Conservation (phyloP, 2,113 vertebrate genomes). For the Tauraco erythrolophus region DNA sequence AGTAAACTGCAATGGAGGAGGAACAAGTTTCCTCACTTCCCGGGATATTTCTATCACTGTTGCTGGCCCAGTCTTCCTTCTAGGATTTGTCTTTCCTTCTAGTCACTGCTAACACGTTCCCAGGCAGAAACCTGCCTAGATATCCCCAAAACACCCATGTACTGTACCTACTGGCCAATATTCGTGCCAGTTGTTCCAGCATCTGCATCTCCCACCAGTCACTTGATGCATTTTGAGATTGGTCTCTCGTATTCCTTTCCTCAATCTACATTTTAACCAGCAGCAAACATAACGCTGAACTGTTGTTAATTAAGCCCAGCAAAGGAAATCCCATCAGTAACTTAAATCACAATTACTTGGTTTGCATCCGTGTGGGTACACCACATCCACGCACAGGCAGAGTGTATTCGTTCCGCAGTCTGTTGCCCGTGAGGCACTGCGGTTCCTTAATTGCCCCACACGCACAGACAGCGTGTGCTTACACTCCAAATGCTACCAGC, state of each 20-base stretch:
- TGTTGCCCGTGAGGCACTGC: neutral
- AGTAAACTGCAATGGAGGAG: neutral
- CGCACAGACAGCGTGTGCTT: neutral
- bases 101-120: neutral
- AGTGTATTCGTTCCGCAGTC: neutral
- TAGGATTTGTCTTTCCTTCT: neutral
- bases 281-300: accelerated
- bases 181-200: neutral
- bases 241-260: neutral
- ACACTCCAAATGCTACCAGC: neutral
- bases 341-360: neutral
- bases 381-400: neutral
- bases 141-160: neutral
- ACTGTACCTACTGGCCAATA: neutral
- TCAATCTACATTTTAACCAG: neutral
- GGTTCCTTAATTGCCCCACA: constrained; percentile 6
- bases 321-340: neutral
- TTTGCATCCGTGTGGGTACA: neutral
- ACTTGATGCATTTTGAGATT: neutral
- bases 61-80: neutral
- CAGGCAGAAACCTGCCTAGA: neutral
- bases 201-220: neutral
- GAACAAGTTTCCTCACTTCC: neutral
- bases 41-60: neutral
- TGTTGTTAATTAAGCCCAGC: neutral